Evolutionary conservation across 2,113 vertebrate species (phyloP), one percentile per base, ranked within the genome.

Genomic region (Cheilinus undulatus): DNA sequence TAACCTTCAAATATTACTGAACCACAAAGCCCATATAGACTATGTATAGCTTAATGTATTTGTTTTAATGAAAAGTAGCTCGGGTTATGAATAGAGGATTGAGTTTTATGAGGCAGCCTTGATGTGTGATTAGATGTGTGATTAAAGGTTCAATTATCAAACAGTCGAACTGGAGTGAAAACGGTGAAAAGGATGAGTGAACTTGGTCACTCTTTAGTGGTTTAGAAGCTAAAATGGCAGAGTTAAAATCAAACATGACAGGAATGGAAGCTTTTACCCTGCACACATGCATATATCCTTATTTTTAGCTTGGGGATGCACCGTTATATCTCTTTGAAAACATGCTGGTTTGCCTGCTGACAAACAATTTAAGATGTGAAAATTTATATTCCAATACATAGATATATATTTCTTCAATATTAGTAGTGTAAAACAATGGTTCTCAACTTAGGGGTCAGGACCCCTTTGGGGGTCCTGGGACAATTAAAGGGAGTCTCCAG

Each of bases 1-100:
- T 65, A 89, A 86, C 80, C 67, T 86, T 76, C 45, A 58, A 79
- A 78, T 78, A 67, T 24, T 53, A 32, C 67, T 20, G 28, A 73
- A 84, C 84, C 84, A 69, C 80, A 85, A 46, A 30, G 26, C 38
- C 73, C 54, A 62, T 79, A 57, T 61, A 72, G 38, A 59, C 77
- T 75, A 32, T 67, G 66, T 73, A 60, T 52, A 54, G 71, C 30
- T 19, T n/a, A 51, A 65, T 70, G 58, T 19, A 43, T 69, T 60
- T 15, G 23, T 49, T 69, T 28, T 23, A 72, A 45, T 76, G 59
- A 82, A 83, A 45, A 61, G 32, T 3, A 68, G 48, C 49, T 9
- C 3, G 32, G 22, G 73, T 20, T 42, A 59, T 86, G 70, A 71
- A 73, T 73, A 19, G 34, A 68, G 45, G 42, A 56, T 83, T 64